phyloP scores from a whole-genome alignment of 2,113 vertebrate species.

The Larimichthys polyactis region DNA sequence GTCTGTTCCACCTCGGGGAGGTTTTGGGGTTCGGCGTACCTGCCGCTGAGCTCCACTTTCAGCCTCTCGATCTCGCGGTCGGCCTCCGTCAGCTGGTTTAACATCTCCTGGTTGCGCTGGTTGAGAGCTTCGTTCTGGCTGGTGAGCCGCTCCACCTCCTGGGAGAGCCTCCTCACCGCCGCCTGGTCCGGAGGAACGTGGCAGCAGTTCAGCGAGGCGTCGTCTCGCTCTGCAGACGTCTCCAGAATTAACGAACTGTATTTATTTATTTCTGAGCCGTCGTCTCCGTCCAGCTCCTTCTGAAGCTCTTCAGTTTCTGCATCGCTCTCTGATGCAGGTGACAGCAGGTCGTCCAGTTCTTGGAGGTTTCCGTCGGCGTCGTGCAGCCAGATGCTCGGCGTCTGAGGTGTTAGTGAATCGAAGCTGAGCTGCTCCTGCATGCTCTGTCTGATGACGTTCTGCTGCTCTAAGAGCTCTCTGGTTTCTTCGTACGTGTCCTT shows the following conservation, averaged over 20 bases:
- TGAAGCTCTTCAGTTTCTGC: constrained; percentile 13
- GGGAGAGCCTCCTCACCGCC: constrained; percentile 48
- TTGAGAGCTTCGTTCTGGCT: constrained; percentile 75
- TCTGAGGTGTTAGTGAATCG: not conserved
- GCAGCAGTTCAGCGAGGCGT: not conserved
- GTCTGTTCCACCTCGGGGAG: constrained; percentile 60
- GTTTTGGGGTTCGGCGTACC: constrained; percentile 43
- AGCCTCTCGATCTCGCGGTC: constrained; percentile 80
- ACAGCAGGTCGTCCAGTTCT: constrained; percentile 42
- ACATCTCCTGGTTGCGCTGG: constrained; percentile 81
- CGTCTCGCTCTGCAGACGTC: not conserved
- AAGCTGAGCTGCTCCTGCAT: constrained; percentile 40
- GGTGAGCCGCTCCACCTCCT: constrained; percentile 68
- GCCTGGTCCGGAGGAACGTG: constrained; percentile 32
- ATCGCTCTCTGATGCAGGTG: constrained; percentile 25
- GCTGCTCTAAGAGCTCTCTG: constrained; percentile 52
- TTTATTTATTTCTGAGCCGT: constrained; percentile 33
- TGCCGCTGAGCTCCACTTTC: constrained; percentile 65
- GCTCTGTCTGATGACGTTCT: constrained; percentile 33
- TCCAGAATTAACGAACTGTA: not conserved
- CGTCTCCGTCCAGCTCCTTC: constrained; percentile 14
- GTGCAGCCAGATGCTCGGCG: constrained; percentile 56
- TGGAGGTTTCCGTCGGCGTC: constrained; percentile 42
- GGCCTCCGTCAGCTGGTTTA: constrained; percentile 82
- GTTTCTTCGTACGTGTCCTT: constrained; percentile 32